Evolutionary conservation across 1,140 invertebrate species (phyloP).

Genomic region (Hestina assimilis): DNA sequence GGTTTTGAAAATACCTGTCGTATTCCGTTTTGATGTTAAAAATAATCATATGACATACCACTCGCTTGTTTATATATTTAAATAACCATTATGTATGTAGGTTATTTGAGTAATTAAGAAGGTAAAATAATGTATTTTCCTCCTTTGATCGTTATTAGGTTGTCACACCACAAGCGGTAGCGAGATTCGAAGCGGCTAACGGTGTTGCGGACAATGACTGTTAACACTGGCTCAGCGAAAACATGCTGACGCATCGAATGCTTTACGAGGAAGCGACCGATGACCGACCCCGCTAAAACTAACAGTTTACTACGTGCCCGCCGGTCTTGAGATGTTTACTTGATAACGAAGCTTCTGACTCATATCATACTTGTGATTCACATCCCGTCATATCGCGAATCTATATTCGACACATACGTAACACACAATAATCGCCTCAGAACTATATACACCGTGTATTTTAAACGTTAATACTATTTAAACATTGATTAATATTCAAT

Average conservation of each 20-base stretch:
- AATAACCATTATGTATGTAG: too few relatives aligned
- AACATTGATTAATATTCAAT: too few relatives aligned
- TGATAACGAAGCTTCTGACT: conserved; percentile 55
- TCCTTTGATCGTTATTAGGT: neutral
- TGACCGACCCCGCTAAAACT: conserved; percentile 35
- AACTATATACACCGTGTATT: too few relatives aligned
- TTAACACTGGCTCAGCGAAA: conserved; percentile 43
- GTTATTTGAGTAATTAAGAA: neutral
- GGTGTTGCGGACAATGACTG: conserved; percentile 67
- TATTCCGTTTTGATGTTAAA: too few relatives aligned
- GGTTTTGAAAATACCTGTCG: too few relatives aligned
- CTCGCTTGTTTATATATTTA: too few relatives aligned
- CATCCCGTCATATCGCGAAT: conserved; percentile 46
- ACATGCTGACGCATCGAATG: conserved; percentile 64
- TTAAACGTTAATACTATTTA: too few relatives aligned
- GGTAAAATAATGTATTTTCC: neutral
- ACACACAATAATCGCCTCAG: neutral
- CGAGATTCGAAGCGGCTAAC: conserved; percentile 44
- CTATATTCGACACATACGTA: conserved; percentile 6
- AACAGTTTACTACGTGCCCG: conserved; percentile 54
- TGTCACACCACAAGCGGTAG: conserved; percentile 24
- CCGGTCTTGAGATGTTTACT: conserved; percentile 46
- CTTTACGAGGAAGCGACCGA: conserved; percentile 53
- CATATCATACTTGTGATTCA: conserved; percentile 48
- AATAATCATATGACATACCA: too few relatives aligned